These are phyloP conservation scores for Melopsittacus undulatus DNA, from an alignment of 2,797 vertebrate species.

Conservation along the genomic window DNA sequence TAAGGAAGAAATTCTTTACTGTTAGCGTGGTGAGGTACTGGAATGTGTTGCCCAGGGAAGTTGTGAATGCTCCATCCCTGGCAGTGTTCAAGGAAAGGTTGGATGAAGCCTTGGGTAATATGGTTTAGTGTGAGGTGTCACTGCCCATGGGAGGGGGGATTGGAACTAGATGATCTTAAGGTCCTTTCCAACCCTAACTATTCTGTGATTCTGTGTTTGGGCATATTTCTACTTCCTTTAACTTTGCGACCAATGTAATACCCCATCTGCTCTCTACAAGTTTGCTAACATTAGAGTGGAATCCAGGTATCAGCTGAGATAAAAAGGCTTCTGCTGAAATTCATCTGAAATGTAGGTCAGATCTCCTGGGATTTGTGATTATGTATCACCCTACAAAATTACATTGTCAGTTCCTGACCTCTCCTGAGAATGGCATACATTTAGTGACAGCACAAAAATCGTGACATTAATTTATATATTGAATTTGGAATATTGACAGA, in stretches of 20 bases:
- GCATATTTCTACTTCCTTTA: background rate
- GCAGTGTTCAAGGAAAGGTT: too few relatives aligned
- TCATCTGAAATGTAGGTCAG: conserved; percentile 4
- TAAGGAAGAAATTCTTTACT: too few relatives aligned
- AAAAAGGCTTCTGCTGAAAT: background rate
- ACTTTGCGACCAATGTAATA: background rate
- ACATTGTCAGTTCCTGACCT: background rate
- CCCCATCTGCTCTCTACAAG: background rate
- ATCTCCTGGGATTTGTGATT: conserved; percentile 8
- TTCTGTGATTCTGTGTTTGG: background rate
- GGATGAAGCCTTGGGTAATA: too few relatives aligned
- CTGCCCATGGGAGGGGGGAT: too few relatives aligned
- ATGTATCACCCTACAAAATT: background rate
- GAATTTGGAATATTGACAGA: conserved; percentile 52
- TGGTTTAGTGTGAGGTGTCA: too few relatives aligned
- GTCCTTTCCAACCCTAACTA: too few relatives aligned
- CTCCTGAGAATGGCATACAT: conserved; percentile 1
- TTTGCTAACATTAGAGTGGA: background rate
- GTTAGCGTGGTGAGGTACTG: too few relatives aligned
- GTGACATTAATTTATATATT: conserved; percentile 51
- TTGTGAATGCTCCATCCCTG: too few relatives aligned
- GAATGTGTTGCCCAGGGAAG: too few relatives aligned
- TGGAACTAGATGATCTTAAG: too few relatives aligned
- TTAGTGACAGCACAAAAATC: conserved; percentile 29
- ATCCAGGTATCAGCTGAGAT: background rate